Conservation (phyloP, 2,888 invertebrate genomes). For the Scotopteryx bipunctaria region DNA sequence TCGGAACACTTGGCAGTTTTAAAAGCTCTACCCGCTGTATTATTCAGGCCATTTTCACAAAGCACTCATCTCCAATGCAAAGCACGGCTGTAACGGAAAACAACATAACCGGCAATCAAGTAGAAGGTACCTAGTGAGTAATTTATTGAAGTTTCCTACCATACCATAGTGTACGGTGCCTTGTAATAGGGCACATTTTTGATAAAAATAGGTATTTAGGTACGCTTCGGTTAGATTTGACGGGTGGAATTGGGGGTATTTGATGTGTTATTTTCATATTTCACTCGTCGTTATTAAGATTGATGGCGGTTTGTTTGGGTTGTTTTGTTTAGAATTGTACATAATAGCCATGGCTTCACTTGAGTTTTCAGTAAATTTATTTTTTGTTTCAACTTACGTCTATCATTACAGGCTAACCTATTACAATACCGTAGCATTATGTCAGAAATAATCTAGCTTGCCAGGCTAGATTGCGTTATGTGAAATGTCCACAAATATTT, state of each 20-base stretch:
- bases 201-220: constrained; percentile 26
- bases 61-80: constrained; percentile 25
- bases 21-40: constrained; percentile 15
- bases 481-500: no score
- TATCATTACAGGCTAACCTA: no score
- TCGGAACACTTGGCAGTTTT: constrained; percentile 6
- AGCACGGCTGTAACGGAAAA: constrained; percentile 13
- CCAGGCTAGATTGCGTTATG: no score
- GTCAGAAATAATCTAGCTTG: no score
- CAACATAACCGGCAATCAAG: constrained; percentile 20
- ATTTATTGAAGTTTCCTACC: constrained; percentile 43
- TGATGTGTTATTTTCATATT: constrained; percentile 16
- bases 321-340: no score
- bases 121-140: constrained; percentile 32
- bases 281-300: constrained; percentile 8
- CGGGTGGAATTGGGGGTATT: constrained; percentile 4
- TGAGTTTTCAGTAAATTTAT: no score
- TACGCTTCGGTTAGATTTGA: constrained; percentile 25
- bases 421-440: no score
- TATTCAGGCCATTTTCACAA: constrained; percentile 24
- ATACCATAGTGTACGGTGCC: constrained; percentile 35
- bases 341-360: no score
- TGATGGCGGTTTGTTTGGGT: constrained; percentile 5
- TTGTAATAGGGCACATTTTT: constrained; percentile 32
- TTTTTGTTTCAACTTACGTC: no score